Conservation (phyloP, 2,797 vertebrate genomes). For the Phrynocephalus forsythii region DNA sequence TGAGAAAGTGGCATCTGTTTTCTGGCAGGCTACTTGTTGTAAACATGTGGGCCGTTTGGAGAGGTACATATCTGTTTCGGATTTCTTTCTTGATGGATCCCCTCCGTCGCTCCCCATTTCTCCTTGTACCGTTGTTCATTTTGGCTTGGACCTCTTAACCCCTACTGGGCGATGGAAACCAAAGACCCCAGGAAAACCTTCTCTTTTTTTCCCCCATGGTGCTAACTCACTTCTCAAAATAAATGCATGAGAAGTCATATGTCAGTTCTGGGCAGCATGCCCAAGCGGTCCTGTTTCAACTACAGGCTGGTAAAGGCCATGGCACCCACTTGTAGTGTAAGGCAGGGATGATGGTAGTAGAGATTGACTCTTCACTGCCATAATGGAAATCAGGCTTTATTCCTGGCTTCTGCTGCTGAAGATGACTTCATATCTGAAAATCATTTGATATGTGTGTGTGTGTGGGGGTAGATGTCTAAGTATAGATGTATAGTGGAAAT, state of each 20-base stretch:
- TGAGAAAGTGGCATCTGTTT: background rate
- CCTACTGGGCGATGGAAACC: background rate
- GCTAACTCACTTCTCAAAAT: background rate
- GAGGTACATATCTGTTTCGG: background rate
- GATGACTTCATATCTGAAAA: background rate
- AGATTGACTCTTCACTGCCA: background rate
- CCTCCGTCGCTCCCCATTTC: background rate
- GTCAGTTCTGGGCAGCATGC: constrained; percentile 4
- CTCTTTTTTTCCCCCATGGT: constrained; percentile 11
- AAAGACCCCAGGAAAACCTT: constrained; percentile 1
- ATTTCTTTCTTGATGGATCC: background rate
- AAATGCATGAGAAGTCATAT: background rate
- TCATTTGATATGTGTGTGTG: background rate
- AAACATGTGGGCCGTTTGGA: constrained; percentile 8
- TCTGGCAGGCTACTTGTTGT: constrained; percentile 1
- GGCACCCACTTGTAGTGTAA: constrained; percentile 19
- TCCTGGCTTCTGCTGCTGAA: background rate
- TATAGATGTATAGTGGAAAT: background rate
- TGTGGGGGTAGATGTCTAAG: too few species aligned
- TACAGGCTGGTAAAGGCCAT: background rate
- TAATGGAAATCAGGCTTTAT: background rate
- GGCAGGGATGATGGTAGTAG: background rate
- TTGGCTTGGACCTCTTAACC: background rate
- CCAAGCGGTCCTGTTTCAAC: constrained; percentile 38
- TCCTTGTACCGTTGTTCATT: background rate